Percentiles rank a stretch among this genome's conserved stretches.
These are phyloP conservation scores for Cryptocheilus praepositus DNA, from an alignment of 2,888 invertebrate genomes.

Conservation along the genomic window DNA sequence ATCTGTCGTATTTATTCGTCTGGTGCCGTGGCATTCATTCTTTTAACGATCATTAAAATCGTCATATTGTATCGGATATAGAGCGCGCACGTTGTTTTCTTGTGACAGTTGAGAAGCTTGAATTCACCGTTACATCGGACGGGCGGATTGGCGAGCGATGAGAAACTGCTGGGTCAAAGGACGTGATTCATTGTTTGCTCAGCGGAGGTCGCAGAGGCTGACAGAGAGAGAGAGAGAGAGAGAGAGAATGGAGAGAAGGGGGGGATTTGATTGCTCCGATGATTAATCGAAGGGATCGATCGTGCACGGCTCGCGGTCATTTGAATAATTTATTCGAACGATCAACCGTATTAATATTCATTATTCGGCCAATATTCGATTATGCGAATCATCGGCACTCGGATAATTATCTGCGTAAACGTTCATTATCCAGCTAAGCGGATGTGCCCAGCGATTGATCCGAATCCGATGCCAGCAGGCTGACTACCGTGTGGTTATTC, in stretches of 20 bases:
- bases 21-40: too few species aligned
- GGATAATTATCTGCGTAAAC: constrained; percentile 51
- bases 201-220: not conserved
- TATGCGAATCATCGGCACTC: constrained; percentile 40
- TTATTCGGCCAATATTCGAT: constrained; percentile 47
- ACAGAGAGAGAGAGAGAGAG: too few species aligned
- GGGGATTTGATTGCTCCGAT: constrained; percentile 20
- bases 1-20: too few species aligned
- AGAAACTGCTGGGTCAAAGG: not conserved
- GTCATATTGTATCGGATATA: too few species aligned
- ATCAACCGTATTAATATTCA: constrained; percentile 52
- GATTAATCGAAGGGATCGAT: constrained; percentile 34
- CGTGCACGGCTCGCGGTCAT: constrained; percentile 10
- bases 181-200: constrained; percentile 6
- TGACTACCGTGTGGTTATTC: constrained; percentile 17
- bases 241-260: too few species aligned
- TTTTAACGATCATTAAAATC: too few species aligned
- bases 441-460: constrained; percentile 39
- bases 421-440: constrained; percentile 42
- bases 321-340: constrained; percentile 51
- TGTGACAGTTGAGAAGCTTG: too few species aligned
- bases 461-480: constrained; percentile 17
- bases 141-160: too few species aligned
- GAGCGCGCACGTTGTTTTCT: too few species aligned
- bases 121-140: too few species aligned